These are phyloP conservation scores for Pachypsylla venusta DNA, from an alignment of 1,140 invertebrate species.

Conservation along the genomic window DNA sequence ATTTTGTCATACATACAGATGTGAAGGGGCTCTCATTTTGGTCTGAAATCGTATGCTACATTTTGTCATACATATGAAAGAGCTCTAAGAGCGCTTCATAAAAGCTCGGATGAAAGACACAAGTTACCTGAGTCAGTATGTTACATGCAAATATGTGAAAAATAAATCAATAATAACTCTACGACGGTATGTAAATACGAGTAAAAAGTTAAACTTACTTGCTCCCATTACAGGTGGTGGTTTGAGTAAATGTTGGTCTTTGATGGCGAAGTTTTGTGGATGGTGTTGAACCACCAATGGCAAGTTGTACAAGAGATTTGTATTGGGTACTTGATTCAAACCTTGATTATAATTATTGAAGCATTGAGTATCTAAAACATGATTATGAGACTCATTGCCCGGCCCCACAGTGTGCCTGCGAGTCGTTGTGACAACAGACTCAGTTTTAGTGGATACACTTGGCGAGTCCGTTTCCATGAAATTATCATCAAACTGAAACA, in stretches of 20 bases:
- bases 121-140: background rate
- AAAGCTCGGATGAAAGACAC: conserved; percentile 9
- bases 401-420: conserved; percentile 85
- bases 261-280: conserved; percentile 71
- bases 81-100: too few species aligned
- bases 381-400: conserved; percentile 40
- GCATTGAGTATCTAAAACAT: conserved; percentile 11
- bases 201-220: conserved; percentile 42
- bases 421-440: conserved; percentile 31
- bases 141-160: background rate
- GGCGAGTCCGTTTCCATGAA: conserved; percentile 43
- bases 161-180: too few species aligned
- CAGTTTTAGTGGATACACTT: background rate
- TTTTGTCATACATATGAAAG: too few species aligned
- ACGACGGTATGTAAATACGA: too few species aligned
- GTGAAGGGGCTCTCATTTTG: too few species aligned
- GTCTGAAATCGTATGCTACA: too few species aligned
- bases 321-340: conserved; percentile 34
- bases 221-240: conserved; percentile 76
- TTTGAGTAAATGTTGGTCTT: conserved; percentile 85
- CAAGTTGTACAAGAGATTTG: conserved; percentile 55
- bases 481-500: conserved; percentile 46
- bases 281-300: conserved; percentile 58
- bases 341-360: background rate
- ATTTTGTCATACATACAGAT: too few species aligned